A percentile compares a stretch with the other conserved stretches of the same genome.
Conservation (phyloP, 1,140 invertebrate species). For the Bombus soroeensis region DNA sequence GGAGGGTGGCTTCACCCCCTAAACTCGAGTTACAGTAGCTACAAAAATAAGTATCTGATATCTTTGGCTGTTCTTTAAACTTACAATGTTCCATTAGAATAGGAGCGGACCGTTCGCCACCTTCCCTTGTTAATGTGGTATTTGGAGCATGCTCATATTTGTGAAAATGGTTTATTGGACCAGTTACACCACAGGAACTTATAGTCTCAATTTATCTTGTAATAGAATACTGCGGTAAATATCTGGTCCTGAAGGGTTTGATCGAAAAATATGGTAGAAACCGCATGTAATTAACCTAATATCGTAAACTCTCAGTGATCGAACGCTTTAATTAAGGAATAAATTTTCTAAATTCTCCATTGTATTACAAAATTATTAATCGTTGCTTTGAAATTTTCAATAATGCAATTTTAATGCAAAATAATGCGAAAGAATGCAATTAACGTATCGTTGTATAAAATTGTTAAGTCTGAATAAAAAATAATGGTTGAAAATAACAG, state of each 20-base stretch:
- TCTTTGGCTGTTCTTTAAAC: too few relatives aligned
- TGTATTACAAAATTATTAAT: neutral
- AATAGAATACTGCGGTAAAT: constrained; percentile 14
- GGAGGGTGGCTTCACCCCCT: accelerated
- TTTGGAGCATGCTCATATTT: neutral
- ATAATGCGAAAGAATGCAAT: too few relatives aligned
- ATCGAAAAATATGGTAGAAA: neutral
- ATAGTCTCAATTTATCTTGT: neutral
- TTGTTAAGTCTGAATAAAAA: too few relatives aligned
- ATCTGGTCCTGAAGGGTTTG: constrained; percentile 4
- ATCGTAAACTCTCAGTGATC: neutral
- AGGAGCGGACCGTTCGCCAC: too few relatives aligned
- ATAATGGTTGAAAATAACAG: too few relatives aligned
- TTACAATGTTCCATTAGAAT: too few relatives aligned
- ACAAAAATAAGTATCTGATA: too few relatives aligned
- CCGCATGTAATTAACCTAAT: neutral
- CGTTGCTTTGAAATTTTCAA: too few relatives aligned
- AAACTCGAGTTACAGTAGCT: too few relatives aligned
- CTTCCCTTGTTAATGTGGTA: neutral
- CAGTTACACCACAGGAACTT: neutral
- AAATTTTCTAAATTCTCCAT: too few relatives aligned
- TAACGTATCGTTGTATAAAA: too few relatives aligned
- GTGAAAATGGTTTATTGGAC: neutral
- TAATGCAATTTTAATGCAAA: too few relatives aligned
- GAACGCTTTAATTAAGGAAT: neutral